Percentiles rank a stretch among this genome's conserved stretches.
These are phyloP conservation scores for Nomada goodeniana DNA, from an alignment of 2,888 invertebrate genomes.

Conservation along the genomic window DNA sequence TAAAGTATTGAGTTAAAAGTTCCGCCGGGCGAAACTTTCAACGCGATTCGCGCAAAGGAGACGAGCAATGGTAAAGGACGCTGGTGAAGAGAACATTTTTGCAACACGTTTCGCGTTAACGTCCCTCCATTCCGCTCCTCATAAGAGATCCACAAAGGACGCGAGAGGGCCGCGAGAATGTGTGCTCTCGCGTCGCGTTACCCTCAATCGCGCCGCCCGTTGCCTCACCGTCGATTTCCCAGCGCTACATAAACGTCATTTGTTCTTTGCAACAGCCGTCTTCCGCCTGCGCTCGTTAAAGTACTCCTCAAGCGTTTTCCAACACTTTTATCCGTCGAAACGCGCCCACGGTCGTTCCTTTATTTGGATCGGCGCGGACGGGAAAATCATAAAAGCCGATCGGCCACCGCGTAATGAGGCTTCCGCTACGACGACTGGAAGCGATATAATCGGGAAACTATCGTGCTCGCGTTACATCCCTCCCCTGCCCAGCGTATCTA, in stretches of 20 bases:
- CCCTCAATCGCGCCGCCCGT: slow-evolving; percentile 35
- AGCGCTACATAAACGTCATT: slow-evolving; percentile 56
- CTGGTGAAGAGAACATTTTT: slow-evolving; percentile 1
- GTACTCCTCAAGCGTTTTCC: slow-evolving; percentile 45
- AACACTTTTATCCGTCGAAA: slow-evolving; percentile 46
- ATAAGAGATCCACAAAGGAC: slow-evolving; percentile 46
- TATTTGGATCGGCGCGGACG: slow-evolving; percentile 33
- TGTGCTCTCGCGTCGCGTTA: slow-evolving; percentile 40
- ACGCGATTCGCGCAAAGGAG: not conserved
- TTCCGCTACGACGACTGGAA: slow-evolving; percentile 29
- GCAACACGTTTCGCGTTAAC: slow-evolving; percentile 32
- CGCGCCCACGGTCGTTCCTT: slow-evolving; percentile 47
- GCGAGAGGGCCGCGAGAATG: not conserved
- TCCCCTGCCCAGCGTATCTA: not conserved
- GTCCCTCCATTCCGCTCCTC: slow-evolving; percentile 18
- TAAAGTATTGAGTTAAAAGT: slow-evolving; percentile 23
- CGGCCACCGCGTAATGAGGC: slow-evolving; percentile 42
- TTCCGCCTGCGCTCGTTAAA: slow-evolving; percentile 52
- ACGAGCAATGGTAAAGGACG: not conserved
- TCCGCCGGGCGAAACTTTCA: slow-evolving; percentile 2
- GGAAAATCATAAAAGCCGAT: slow-evolving; percentile 55
- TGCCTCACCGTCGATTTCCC: slow-evolving; percentile 22
- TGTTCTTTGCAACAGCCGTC: slow-evolving; percentile 63
- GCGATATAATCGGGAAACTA: slow-evolving; percentile 43
- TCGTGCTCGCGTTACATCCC: slow-evolving; percentile 24